Percentiles rank a stretch among this genome's conserved stretches.
Conservation (phyloP, 2,888 invertebrate genomes). For the Oligia fasciuncula region DNA sequence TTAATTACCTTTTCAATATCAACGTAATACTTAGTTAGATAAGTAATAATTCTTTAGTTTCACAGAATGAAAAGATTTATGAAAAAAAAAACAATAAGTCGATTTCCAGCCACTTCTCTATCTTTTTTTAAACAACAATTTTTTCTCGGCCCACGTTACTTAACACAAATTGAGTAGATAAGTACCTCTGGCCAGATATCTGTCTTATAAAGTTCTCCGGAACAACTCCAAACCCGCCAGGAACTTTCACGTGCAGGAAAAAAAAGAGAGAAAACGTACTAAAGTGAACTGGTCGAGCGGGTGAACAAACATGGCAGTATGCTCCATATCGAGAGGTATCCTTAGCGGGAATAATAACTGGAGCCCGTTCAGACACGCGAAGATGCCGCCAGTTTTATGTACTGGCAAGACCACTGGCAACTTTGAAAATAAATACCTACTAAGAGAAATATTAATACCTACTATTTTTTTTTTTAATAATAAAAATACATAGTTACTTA, state of each 20-base stretch:
- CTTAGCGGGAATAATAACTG: constrained; percentile 53
- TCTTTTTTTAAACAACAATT: not conserved
- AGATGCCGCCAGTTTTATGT: not conserved
- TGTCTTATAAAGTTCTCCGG: not conserved
- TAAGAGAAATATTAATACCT: too few relatives aligned
- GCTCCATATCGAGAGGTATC: constrained; percentile 28
- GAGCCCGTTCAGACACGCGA: constrained; percentile 24
- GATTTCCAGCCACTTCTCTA: not conserved
- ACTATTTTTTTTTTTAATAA: too few relatives aligned
- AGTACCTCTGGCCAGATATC: not conserved
- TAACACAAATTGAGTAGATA: not conserved
- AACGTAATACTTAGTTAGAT: not conserved
- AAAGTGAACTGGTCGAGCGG: constrained; percentile 24
- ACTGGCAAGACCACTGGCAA: not conserved
- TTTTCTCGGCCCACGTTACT: not conserved
- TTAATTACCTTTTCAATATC: not conserved
- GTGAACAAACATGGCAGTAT: constrained; percentile 33
- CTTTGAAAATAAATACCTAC: not conserved
- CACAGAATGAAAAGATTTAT: not conserved
- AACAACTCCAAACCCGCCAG: not conserved
- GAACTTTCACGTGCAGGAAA: constrained; percentile 36
- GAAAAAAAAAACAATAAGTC: not conserved
- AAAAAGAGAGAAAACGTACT: constrained; percentile 42
- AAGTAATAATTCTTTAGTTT: not conserved
- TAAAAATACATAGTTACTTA: too few relatives aligned